phyloP scores from a whole-genome alignment of 64 coral and sea anemone genomes.

The Actinia tenebrosa region DNA sequence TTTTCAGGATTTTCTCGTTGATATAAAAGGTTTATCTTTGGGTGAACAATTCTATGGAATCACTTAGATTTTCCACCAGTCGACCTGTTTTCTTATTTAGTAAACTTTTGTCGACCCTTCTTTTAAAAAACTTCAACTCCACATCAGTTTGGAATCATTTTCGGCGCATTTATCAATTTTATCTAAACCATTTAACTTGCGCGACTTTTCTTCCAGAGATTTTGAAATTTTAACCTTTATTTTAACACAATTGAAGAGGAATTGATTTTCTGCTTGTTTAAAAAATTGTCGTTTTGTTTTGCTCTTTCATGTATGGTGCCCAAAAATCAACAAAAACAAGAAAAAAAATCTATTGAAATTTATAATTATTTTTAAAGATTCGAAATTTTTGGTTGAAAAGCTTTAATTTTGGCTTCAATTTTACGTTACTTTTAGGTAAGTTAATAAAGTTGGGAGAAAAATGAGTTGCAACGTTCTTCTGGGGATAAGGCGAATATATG shows the following conservation, averaged over 20 bases:
- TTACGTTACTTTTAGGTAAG: background rate
- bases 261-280: background rate
- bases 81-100: slow-evolving; percentile 1
- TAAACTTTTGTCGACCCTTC: background rate
- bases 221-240: background rate
- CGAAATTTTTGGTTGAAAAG: background rate
- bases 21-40: background rate
- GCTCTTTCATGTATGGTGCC: background rate
- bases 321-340: background rate
- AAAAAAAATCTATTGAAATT: background rate
- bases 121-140: background rate
- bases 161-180: background rate
- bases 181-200: background rate
- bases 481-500: too few species aligned
- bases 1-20: background rate
- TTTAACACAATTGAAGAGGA: background rate
- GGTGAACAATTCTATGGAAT: background rate
- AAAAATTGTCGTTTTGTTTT: background rate
- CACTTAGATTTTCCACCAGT: background rate
- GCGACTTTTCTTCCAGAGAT: background rate
- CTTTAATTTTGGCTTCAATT: background rate
- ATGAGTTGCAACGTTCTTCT: too few species aligned
- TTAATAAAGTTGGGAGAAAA: background rate
- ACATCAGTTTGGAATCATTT: background rate
- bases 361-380: background rate